Conservation (phyloP, 2,797 vertebrate genomes). For the Antennarius maculatus region DNA sequence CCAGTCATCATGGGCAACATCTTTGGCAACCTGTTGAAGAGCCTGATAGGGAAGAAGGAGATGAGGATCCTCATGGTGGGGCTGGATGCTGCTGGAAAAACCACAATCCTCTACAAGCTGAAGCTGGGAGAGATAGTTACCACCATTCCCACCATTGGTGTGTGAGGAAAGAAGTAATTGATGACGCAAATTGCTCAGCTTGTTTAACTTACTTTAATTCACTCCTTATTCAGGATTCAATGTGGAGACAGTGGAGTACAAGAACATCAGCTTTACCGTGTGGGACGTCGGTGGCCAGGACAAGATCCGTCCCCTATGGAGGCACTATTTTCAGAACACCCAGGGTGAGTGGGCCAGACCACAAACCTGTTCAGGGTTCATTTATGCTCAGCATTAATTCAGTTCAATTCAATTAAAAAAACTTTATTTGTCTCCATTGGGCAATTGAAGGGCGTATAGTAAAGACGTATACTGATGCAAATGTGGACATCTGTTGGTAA, state of each 20-base stretch:
- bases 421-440: too few relatives aligned
- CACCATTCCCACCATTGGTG: conserved; percentile 97
- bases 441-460: too few relatives aligned
- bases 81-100: conserved; percentile 95
- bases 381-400: too few relatives aligned
- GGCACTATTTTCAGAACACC: conserved; percentile 99
- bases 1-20: conserved; percentile 91
- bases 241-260: conserved; percentile 97
- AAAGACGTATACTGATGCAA: too few relatives aligned
- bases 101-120: conserved; percentile 97
- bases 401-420: too few relatives aligned
- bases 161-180: conserved; percentile 29
- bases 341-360: conserved; percentile 84
- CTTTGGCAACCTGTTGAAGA: conserved; percentile 94
- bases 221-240: conserved; percentile 87
- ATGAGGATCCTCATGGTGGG: conserved; percentile 99
- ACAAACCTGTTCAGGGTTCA: conserved; percentile 15
- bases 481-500: too few relatives aligned
- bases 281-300: conserved; percentile 99
- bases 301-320: conserved; percentile 97
- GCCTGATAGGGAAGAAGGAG: conserved; percentile 97
- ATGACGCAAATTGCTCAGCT: neutral
- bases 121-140: conserved; percentile 98
- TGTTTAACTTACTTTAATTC: conserved; percentile 6
- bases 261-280: conserved; percentile 99